Base-by-base conservation (phyloP, 2,888 invertebrate species). In the Stictocephala bisonia region DNA sequence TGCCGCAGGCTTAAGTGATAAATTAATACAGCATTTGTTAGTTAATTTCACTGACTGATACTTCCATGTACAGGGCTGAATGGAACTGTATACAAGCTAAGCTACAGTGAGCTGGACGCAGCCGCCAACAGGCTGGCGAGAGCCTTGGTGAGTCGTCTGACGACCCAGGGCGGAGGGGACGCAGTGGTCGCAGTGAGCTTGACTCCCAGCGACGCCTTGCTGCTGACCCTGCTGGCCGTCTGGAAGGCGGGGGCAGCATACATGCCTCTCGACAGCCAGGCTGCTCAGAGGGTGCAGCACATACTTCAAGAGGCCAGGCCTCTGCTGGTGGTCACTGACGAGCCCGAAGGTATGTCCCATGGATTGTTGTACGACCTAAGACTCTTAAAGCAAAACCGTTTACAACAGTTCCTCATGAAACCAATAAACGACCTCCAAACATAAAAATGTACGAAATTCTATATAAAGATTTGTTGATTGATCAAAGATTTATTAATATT, bases 221-320 rank as follows among this genome's bases (percentile, higher is more conserved):
- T 94, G 7, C 85, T 88, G 29, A 85, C 90, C 0, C 84, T 96
- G 20, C 83, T 95, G 75, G 90, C 93, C 0, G 89, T 91, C 66
- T 90, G 93, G 89, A 94, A 95, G 84, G 87, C 91, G 0, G 95
- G 95, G 0, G 93, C 92, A 15, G 92, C 94, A 0, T 96, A 96
- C 84, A 85, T 95, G 68, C 95, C 96, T 0, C 86, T 96, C 79
- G 95, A 95, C 81, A 89, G 90, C 0, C 85, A 85, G 70, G 90
- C 89, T 80, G 95, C 95, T 0, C 87, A 87, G 26, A 87, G 95
- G 77, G 88, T 94, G 51, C 87, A 89, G 20, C 93, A 94, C 80
- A 94, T 95, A 69, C 82, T 95, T 13, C 85, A 87, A 20, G 94
- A 94, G 82, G 88, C 93, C 0, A 87, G 89, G 75, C 95, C 95